Evolutionary conservation across 2,113 vertebrate species (phyloP), one percentile per base, ranked within the genome.

Genomic region (Acanthisitta chloris): DNA sequence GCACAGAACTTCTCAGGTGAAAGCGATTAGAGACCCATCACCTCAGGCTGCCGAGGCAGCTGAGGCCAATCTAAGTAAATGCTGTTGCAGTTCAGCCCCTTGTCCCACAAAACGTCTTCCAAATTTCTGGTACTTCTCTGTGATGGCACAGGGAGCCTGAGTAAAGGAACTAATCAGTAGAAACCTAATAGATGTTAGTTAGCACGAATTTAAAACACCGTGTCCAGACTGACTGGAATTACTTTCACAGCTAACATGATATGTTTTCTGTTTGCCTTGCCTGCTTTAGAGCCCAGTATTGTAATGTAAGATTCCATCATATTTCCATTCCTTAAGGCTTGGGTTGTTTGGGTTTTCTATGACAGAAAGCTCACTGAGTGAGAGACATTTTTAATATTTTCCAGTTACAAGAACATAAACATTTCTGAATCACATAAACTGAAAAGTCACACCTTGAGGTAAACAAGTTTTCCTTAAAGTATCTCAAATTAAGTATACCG

Each of bases 381-480:
- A 91, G 33, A 26, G 46, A 73, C 52, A 40, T 81, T 82, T 69
- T 64, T 62, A 28, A 18, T 83, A 15, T 83, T 88, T 91, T 78
- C 24, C 31, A 49, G 20, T 80, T 46, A 49, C 9, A 42, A 46
- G 13, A 67, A 77, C 4, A 33, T 81, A 28, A 81, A 80, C 23
- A 31, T 6, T 25, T 45, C 26, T 58, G 54, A 67, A 25, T 40
- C 1, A 1, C 24, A 6, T 62, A 46, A 86, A 46, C 10, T n/a
- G 59, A 20, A 81, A 71, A 64, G 8, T 86, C 10, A 45, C 12
- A 6, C 42, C 20, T 59, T 21, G 52, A 36, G 12, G n/a, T 80
- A 45, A 82, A 69, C 36, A 43, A 4, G 17, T 74, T 90, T 58
- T 72, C 19, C 15, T 16, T 42, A 67, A 69, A 66, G 26, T 58